Conservation (phyloP, 1,140 invertebrate genomes). For the Thaumetopoea pityocampa region DNA sequence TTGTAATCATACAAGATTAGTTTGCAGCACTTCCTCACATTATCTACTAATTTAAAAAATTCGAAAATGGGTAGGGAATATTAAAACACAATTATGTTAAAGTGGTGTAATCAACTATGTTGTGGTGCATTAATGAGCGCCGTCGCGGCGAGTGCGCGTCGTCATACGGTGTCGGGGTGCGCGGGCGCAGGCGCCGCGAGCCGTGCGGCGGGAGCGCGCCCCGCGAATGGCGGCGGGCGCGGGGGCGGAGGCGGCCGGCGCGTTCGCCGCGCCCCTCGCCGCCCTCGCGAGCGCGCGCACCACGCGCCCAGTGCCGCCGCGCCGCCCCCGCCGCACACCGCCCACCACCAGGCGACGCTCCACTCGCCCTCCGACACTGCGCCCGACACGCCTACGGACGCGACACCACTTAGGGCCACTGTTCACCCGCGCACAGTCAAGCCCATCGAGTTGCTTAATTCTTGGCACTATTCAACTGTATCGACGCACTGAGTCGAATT, state of each 20-base stretch:
- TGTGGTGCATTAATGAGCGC: constrained; percentile 23
- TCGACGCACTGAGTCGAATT: no score
- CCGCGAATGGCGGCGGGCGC: constrained; percentile 40
- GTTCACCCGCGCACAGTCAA: no score
- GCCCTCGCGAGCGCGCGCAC: constrained; percentile 35
- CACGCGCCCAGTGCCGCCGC: constrained; percentile 23
- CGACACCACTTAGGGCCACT: constrained; percentile 11
- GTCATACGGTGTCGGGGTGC: constrained; percentile 52
- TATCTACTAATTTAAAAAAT: no score
- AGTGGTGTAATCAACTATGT: constrained; percentile 42
- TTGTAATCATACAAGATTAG: no score
- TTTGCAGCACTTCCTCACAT: no score
- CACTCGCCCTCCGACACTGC: constrained; percentile 33
- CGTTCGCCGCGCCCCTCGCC: constrained; percentile 36
- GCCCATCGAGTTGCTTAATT: constrained; percentile 4
- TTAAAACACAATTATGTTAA: constrained; percentile 42
- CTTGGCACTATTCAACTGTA: constrained; percentile 6
- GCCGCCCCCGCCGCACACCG: constrained; percentile 21
- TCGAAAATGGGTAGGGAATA: constrained; percentile 75
- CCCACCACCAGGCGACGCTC: constrained; percentile 28
- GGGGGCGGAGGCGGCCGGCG: constrained; percentile 35
- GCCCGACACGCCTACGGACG: constrained; percentile 19
- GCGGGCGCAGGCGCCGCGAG: constrained; percentile 37
- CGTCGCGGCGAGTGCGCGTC: constrained; percentile 34
- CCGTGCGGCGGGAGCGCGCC: constrained; percentile 36